Percentiles rank a stretch among this genome's conserved stretches.
Evolutionary conservation across 2,797 vertebrate species (phyloP).

Genomic region (Tauraco hartlaubi): DNA sequence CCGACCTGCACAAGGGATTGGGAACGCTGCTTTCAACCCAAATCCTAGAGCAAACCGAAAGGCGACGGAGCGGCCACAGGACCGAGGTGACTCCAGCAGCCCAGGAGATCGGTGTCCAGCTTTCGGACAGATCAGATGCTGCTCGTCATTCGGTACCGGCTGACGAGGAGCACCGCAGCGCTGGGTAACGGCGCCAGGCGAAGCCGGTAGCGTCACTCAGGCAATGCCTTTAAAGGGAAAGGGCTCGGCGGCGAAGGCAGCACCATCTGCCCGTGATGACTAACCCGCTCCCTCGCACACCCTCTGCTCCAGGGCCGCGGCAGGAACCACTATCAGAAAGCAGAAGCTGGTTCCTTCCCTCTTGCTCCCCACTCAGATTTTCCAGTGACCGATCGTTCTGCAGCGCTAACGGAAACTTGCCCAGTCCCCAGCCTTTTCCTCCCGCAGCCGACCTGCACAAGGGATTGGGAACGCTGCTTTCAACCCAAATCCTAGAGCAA

Average conservation of each 20-base stretch:
- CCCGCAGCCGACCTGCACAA: rapidly evolving
- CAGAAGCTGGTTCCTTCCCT: slow-evolving; percentile 62
- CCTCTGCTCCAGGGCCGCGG: neutral
- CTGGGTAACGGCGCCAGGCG: neutral
- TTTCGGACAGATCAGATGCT: neutral
- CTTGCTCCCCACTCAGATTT: slow-evolving; percentile 50
- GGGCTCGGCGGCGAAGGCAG: neutral
- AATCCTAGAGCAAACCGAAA: neutral
- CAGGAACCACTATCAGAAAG: slow-evolving; percentile 26
- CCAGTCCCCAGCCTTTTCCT: neutral
- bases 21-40: neutral
- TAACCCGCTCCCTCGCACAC: neutral
- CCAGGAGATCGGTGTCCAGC: neutral
- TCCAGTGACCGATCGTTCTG: slow-evolving; percentile 19
- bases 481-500: neutral
- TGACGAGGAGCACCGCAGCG: neutral
- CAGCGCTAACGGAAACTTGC: slow-evolving; percentile 17
- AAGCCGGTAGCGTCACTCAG: neutral
- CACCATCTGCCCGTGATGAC: neutral
- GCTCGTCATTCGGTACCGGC: neutral
- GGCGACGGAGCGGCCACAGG: neutral
- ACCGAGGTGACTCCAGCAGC: neutral
- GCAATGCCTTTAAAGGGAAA: slow-evolving; percentile 10
- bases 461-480: rapidly evolving
- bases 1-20: rapidly evolving